Evolutionary conservation across 2,888 invertebrate species (phyloP).

Genomic region (Limenitis camilla): DNA sequence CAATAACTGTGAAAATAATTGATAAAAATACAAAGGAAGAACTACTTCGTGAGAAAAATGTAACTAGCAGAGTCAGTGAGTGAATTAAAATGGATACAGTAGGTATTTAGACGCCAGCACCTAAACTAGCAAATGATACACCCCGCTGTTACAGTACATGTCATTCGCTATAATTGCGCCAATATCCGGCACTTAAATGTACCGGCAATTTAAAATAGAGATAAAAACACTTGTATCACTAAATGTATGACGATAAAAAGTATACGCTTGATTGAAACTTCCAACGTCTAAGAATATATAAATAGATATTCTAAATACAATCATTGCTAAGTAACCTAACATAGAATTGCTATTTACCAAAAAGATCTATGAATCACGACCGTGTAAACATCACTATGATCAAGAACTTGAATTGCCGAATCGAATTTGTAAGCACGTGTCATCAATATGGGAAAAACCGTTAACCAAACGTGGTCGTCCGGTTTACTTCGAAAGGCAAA

Average conservation of each 20-base stretch:
- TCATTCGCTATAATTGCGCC: conserved; percentile 43
- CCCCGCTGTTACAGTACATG: conserved; percentile 18
- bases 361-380: no score
- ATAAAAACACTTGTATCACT: conserved; percentile 29
- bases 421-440: conserved; percentile 17
- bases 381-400: background rate
- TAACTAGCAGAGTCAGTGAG: background rate
- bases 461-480: conserved; percentile 44
- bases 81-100: background rate
- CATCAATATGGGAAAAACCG: conserved; percentile 36
- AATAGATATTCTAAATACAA: background rate
- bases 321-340: no score
- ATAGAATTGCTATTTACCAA: no score
- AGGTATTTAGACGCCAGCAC: background rate
- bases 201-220: conserved; percentile 38
- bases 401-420: conserved; percentile 11
- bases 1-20: no score
- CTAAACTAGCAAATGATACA: conserved; percentile 16
- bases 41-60: conserved; percentile 2
- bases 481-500: conserved; percentile 34
- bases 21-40: no score
- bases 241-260: conserved; percentile 28
- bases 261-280: conserved; percentile 21
- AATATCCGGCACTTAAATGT: conserved; percentile 53
- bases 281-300: background rate